Evolutionary conservation across 2,888 invertebrate species (phyloP).

Genomic region (Cepaea hortensis): DNA sequence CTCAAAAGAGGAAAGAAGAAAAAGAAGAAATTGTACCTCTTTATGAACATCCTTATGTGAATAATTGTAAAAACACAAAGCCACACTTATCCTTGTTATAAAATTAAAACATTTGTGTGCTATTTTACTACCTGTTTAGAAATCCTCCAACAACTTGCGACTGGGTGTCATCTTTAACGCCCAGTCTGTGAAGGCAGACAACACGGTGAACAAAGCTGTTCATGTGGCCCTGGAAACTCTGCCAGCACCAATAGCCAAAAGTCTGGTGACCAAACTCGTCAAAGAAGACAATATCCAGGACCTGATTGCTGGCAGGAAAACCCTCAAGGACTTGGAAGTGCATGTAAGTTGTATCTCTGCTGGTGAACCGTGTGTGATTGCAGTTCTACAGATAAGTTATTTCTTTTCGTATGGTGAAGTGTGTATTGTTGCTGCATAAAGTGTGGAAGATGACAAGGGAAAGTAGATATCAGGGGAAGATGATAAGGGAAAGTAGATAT

Average conservation of each 20-base stretch:
- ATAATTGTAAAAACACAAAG: too few species aligned
- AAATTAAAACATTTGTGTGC: background rate
- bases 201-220: slow-evolving; percentile 71
- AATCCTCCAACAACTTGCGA: slow-evolving; percentile 75
- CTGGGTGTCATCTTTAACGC: slow-evolving; percentile 77
- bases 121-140: slow-evolving; percentile 62
- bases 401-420: too few species aligned
- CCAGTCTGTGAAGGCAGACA: slow-evolving; percentile 50
- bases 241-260: slow-evolving; percentile 74
- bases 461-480: too few species aligned
- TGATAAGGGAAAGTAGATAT: too few species aligned
- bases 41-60: too few species aligned
- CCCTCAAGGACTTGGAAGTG: slow-evolving; percentile 76
- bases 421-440: too few species aligned
- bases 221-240: slow-evolving; percentile 76
- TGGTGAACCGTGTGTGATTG: background rate
- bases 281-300: slow-evolving; percentile 77
- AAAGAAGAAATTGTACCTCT: too few species aligned
- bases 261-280: slow-evolving; percentile 78
- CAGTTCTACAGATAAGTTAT: too few species aligned
- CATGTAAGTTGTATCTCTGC: slow-evolving; percentile 70
- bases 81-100: background rate
- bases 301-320: slow-evolving; percentile 73
- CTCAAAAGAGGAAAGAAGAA: too few species aligned
- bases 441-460: too few species aligned